A percentile compares a stretch with the other conserved stretches of the same genome.
Conservation (phyloP, 2,113 vertebrate species). For the Syrrhaptes paradoxus region DNA sequence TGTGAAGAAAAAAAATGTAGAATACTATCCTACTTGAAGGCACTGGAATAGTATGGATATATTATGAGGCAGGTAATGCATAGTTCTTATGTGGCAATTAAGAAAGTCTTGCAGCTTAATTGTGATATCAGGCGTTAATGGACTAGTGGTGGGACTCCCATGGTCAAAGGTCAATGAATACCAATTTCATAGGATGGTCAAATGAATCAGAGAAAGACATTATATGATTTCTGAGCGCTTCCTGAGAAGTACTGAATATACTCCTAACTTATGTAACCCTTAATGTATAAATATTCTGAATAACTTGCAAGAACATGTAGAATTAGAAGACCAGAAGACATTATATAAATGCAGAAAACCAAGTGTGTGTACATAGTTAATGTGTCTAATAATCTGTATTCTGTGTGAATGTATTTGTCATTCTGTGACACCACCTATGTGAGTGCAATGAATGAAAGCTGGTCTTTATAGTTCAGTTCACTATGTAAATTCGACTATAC, state of each 20-base stretch:
- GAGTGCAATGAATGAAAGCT: neutral
- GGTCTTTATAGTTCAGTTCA: neutral
- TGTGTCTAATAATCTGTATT: neutral
- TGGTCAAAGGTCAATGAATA: neutral
- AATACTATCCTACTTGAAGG: neutral
- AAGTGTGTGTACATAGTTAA: neutral
- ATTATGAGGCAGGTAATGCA: neutral
- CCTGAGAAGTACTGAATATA: neutral
- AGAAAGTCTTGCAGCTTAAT: neutral
- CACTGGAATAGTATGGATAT: fast-evolving
- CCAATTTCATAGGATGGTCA: neutral
- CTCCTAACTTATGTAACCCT: neutral
- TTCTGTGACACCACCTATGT: neutral
- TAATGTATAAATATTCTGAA: neutral
- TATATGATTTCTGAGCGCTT: neutral
- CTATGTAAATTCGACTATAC: neutral
- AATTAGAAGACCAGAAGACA: neutral
- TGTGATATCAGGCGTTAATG: neutral
- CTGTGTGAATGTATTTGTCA: neutral
- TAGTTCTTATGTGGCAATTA: neutral
- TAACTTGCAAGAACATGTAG: neutral
- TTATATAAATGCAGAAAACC: neutral
- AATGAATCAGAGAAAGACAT: neutral
- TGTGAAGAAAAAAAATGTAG: neutral
- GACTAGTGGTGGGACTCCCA: neutral